Conservation (phyloP, 2,888 invertebrate genomes). For the Ctena decussata region DNA sequence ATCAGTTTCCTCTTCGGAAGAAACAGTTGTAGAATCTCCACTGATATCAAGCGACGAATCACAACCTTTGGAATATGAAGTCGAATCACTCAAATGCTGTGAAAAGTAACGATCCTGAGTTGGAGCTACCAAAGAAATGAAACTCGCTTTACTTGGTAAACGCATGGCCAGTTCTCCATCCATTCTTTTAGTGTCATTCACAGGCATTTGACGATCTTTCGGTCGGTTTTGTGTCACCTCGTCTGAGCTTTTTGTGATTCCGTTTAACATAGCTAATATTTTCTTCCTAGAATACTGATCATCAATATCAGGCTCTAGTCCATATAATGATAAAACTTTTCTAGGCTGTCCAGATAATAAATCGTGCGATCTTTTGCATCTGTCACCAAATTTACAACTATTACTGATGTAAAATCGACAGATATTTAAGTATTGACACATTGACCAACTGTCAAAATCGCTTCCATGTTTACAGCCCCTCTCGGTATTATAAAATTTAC, state of each 20-base stretch:
- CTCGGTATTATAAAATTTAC: conserved; percentile 50
- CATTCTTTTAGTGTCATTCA: background rate
- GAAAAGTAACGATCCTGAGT: background rate
- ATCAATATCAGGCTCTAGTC: background rate
- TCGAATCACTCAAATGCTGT: too few species aligned
- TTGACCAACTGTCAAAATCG: background rate
- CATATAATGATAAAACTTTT: conserved; percentile 23
- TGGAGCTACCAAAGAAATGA: background rate
- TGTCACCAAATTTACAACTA: conserved; percentile 48
- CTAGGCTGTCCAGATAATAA: conserved; percentile 44
- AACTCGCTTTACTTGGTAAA: background rate
- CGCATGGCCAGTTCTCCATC: background rate
- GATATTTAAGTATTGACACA: conserved; percentile 52
- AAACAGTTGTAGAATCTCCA: too few species aligned
- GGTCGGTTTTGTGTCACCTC: background rate
- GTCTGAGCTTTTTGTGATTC: background rate
- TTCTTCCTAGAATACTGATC: background rate
- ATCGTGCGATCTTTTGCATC: conserved; percentile 58
- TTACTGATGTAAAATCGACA: conserved; percentile 53
- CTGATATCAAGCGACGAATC: too few species aligned
- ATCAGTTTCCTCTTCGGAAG: too few species aligned
- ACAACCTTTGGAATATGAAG: too few species aligned
- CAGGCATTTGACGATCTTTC: background rate
- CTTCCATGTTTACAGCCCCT: conserved; percentile 53
- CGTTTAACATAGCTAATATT: background rate